A percentile compares a stretch with the other conserved stretches of the same genome.
These are phyloP conservation scores for Lutraria rhynchaena DNA, from an alignment of 1,140 invertebrate genomes.

Conservation along the genomic window DNA sequence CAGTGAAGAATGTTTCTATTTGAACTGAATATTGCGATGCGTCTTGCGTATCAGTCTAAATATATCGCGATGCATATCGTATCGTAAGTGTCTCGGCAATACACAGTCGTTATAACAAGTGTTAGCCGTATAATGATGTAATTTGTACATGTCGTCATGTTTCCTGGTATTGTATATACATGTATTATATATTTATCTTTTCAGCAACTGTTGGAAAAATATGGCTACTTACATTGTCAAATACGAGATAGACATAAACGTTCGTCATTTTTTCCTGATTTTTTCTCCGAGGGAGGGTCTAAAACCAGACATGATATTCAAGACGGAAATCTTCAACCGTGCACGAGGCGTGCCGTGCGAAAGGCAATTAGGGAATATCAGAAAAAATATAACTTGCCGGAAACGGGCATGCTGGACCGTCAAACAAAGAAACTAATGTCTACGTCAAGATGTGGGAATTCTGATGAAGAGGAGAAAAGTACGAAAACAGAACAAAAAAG, in stretches of 20 bases:
- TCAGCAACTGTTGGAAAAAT: conserved; percentile 59
- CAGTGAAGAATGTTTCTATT: too few species aligned
- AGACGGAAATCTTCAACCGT: conserved; percentile 57
- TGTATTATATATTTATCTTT: conserved; percentile 11
- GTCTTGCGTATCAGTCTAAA: too few species aligned
- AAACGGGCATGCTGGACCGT: conserved; percentile 79
- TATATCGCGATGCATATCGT: too few species aligned
- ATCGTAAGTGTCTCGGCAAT: too few species aligned
- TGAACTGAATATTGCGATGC: too few species aligned
- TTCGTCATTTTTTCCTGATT: conserved; percentile 32
- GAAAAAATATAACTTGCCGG: conserved; percentile 79
- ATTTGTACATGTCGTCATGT: too few species aligned
- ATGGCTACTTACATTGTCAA: conserved; percentile 56
- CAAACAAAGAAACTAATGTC: conserved; percentile 80
- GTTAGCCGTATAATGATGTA: too few species aligned
- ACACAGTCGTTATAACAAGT: too few species aligned
- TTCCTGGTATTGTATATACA: background rate
- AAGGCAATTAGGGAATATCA: conserved; percentile 79
- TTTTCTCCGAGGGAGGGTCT: conserved; percentile 31
- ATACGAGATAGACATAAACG: conserved; percentile 39
- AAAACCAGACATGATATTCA: background rate
- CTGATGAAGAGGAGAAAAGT: conserved; percentile 73
- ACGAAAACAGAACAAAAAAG: conserved; percentile 15
- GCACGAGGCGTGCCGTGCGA: conserved; percentile 68
- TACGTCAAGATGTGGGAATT: conserved; percentile 81